Base-by-base conservation (phyloP, 2,888 invertebrate genomes). In the Oxystoma pomonae region DNA sequence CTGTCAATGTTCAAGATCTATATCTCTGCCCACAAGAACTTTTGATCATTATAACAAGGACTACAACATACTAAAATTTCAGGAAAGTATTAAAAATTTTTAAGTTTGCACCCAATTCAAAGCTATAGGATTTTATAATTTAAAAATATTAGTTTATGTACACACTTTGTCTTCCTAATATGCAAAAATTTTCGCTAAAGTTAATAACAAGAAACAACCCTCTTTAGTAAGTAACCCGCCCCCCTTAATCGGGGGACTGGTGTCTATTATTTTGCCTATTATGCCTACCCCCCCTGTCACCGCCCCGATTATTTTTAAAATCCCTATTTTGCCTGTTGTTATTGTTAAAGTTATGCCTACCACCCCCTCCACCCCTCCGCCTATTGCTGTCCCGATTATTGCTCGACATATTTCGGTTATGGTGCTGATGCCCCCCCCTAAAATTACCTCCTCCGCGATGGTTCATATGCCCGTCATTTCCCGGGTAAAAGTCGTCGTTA, bases 341-440 rank as follows among this genome's bases (percentile, higher is more conserved):
- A 16, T 53, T 53, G n/a, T 5, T 5, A 17, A 5, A 9, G n/a
- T 16, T 55, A 49, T 60, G 61, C 16, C 60, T 53, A 2, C 59
- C 59, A 21, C 58, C 58, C 3, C 59, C 67, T 62, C 18, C 60
- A 53, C 52, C 59, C 71, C 67, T 65, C 56, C 66, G 63, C 49
- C 76, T 72, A 65, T 76, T 73, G 68, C 72, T 72, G 57, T 71
- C 73, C 59, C 76, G 73, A 68, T 65, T 65, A 55, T 73, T 75
- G 52, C 76, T 72, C 64, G 70, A 64, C 57, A 68, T 70, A 55
- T 69, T 68, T 67, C 74, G 78, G 77, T 64, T 66, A 19, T 64
- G 62, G 18, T 59, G 52, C 7, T 79, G 80, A 77, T 81, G 50
- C 16, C 67, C 67, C 12, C 55, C 64, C n/a, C 67, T 21, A 55